Evolutionary conservation across 2,888 invertebrate species (phyloP).

Genomic region (Charanyca ferruginea): DNA sequence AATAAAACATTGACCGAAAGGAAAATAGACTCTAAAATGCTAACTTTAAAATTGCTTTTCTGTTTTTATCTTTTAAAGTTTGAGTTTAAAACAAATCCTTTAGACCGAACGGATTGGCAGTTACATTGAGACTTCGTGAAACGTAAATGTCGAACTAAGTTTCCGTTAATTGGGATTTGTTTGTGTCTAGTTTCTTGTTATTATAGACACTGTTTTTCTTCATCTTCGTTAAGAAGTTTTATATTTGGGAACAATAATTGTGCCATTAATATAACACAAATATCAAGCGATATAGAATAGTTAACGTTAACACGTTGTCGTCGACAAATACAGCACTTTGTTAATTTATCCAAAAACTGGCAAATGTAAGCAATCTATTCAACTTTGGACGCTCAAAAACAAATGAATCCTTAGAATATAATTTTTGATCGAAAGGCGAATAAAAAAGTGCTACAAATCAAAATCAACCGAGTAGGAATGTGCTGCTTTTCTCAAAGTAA

Average conservation of each 20-base stretch:
- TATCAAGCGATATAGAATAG: conserved; percentile 1
- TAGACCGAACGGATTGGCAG: conserved; percentile 10
- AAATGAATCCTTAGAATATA: too few relatives aligned
- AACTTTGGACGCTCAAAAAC: too few relatives aligned
- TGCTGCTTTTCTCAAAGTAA: too few relatives aligned
- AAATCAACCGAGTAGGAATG: too few relatives aligned
- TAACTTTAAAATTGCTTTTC: conserved; percentile 48
- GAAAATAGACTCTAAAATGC: conserved; percentile 15
- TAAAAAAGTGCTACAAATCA: too few relatives aligned
- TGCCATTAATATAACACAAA: neutral
- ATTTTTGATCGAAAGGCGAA: too few relatives aligned
- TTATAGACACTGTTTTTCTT: conserved; percentile 13
- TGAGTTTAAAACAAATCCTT: conserved; percentile 18
- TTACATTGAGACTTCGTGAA: conserved; percentile 38
- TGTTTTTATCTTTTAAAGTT: conserved; percentile 35
- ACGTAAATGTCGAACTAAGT: conserved; percentile 18
- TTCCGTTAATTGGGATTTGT: conserved; percentile 26
- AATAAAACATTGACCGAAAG: conserved; percentile 15
- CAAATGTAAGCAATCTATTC: too few relatives aligned
- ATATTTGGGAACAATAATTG: neutral
- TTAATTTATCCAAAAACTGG: too few relatives aligned
- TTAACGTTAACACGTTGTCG: too few relatives aligned
- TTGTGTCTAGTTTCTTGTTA: conserved; percentile 19
- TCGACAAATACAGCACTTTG: too few relatives aligned
- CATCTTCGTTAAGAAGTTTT: conserved; percentile 6